These are phyloP conservation scores for Heliconius nattereri DNA, from an alignment of 1,140 invertebrate genomes.

Conservation along the genomic window DNA sequence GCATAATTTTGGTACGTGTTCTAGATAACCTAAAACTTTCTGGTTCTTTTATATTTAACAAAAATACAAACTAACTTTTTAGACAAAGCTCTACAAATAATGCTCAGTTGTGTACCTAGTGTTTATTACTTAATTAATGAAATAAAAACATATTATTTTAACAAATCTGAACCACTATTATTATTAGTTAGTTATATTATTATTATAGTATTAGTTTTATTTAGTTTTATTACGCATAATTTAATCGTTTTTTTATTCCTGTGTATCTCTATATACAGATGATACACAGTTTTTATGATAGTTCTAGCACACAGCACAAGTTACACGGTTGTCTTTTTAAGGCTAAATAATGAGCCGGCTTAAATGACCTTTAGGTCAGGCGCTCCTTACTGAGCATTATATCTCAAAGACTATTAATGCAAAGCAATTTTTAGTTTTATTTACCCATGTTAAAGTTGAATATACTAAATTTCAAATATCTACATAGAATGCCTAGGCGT, in stretches of 20 bases:
- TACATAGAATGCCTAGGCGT: conserved; percentile 2
- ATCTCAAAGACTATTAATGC: background rate
- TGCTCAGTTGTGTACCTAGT: background rate
- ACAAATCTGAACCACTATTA: no score
- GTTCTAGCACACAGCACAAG: conserved; percentile 1
- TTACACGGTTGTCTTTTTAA: conserved; percentile 29
- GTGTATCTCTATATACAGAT: background rate
- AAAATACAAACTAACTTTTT: background rate
- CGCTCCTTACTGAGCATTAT: conserved; percentile 24
- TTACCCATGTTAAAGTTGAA: conserved; percentile 14
- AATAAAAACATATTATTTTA: no score
- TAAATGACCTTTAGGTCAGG: conserved; percentile 36
- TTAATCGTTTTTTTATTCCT: background rate
- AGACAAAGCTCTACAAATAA: background rate
- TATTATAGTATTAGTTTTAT: no score
- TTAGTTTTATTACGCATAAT: no score
- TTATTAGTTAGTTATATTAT: no score
- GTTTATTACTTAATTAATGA: background rate
- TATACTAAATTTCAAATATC: background rate
- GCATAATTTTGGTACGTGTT: conserved; percentile 33
- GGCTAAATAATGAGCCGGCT: conserved; percentile 32
- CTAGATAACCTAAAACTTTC: conserved; percentile 30
- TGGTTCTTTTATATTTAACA: background rate
- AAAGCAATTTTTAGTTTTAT: conserved; percentile 19
- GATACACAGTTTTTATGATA: background rate